Evolutionary conservation across 2,888 invertebrate species (phyloP).

Genomic region (Galeruca laticollis): DNA sequence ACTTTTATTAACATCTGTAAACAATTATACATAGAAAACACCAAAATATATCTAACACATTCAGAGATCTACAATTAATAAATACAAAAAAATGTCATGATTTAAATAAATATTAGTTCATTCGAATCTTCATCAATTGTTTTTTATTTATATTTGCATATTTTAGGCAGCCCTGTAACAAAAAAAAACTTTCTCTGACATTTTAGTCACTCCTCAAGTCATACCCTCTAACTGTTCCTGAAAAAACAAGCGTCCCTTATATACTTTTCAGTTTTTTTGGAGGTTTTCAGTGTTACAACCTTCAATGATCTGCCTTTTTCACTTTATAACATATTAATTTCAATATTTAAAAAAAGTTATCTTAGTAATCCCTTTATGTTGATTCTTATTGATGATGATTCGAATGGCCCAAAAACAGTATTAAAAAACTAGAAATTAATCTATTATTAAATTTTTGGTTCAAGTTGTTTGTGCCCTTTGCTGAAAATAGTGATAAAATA

Average conservation of each 20-base stretch:
- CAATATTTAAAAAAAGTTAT: no score
- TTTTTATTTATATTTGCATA: not conserved
- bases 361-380: no score
- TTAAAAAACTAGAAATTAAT: not conserved
- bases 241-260: no score
- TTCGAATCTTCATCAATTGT: not conserved
- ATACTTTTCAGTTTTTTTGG: no score
- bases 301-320: no score
- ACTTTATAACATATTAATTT: no score
- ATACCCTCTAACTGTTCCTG: no score
- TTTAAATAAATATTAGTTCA: constrained; percentile 12
- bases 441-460: constrained; percentile 30
- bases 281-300: no score
- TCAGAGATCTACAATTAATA: constrained; percentile 32
- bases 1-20: constrained; percentile 42
- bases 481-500: constrained; percentile 38
- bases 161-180: no score
- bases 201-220: no score
- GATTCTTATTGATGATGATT: constrained; percentile 26
- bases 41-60: constrained; percentile 40
- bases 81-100: constrained; percentile 25
- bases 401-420: constrained; percentile 13
- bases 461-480: constrained; percentile 41
- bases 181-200: no score
- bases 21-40: constrained; percentile 42